Conservation (phyloP, 2,888 invertebrate species). For the Calliscelio sp. region DNA sequence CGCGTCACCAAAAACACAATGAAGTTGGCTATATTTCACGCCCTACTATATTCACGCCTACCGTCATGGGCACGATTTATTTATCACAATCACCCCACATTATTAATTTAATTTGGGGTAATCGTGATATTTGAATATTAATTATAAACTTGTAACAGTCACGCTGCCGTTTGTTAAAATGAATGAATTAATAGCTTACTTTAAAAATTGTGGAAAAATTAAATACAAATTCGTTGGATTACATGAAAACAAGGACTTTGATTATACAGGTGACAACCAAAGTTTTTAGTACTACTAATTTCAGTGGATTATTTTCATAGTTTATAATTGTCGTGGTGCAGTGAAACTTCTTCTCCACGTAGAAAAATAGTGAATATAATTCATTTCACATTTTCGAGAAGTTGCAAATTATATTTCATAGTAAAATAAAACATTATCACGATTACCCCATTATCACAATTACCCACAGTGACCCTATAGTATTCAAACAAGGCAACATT, state of each 20-base stretch:
- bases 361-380: background rate
- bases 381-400: background rate
- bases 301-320: background rate
- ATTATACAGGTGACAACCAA: background rate
- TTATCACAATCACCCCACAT: slow-evolving; percentile 2
- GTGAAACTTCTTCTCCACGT: background rate
- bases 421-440: slow-evolving; percentile 2
- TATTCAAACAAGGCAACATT: no score
- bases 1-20: no score
- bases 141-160: background rate
- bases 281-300: background rate
- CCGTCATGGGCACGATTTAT: no score
- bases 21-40: no score
- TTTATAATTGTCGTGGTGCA: background rate
- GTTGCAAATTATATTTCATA: background rate
- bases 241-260: background rate
- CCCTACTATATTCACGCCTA: no score
- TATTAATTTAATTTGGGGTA: background rate
- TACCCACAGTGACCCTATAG: background rate
- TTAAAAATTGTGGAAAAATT: background rate
- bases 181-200: background rate
- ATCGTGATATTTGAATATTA: background rate
- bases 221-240: background rate
- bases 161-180: background rate
- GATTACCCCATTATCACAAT: slow-evolving; percentile 2